These are phyloP conservation scores for Pagetopsis macropterus DNA, from an alignment of 2,797 vertebrate genomes.

Conservation along the genomic window DNA sequence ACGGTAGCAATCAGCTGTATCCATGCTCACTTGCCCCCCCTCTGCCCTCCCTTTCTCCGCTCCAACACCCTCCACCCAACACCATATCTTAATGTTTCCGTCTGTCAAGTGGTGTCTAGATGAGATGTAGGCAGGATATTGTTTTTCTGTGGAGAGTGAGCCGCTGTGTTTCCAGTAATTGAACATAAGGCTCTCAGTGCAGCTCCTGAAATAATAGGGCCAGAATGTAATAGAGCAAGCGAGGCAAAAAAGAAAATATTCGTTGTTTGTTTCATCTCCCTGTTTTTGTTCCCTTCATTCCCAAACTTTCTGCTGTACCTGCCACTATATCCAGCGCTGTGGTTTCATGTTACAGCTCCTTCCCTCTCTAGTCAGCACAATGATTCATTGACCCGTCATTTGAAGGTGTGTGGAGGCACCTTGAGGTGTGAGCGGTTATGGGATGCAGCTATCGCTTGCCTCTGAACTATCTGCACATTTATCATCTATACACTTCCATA, in stretches of 20 bases:
- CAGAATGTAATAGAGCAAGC: conserved; percentile 71
- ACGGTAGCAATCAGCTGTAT: conserved; percentile 51
- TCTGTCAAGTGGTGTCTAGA: conserved; percentile 73
- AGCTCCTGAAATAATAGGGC: conserved; percentile 75
- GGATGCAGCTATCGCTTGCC: conserved; percentile 5
- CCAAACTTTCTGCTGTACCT: conserved; percentile 32
- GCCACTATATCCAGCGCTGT: conserved; percentile 11
- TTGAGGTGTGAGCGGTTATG: conserved; percentile 20
- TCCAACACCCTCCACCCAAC: conserved; percentile 31
- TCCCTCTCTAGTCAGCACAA: conserved; percentile 26
- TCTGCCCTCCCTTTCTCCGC: conserved; percentile 11
- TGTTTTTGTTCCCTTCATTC: conserved; percentile 31
- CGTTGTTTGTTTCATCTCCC: conserved; percentile 37
- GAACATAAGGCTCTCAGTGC: conserved; percentile 79
- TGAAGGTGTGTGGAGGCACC: conserved; percentile 22
- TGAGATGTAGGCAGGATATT: conserved; percentile 80
- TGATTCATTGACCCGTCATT: conserved; percentile 27
- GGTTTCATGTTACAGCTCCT: conserved; percentile 22
- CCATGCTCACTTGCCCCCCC: conserved; percentile 21
- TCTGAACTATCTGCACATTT: conserved; percentile 1
- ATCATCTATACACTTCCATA: not conserved
- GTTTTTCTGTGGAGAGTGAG: conserved; percentile 66
- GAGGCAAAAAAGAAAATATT: conserved; percentile 68
- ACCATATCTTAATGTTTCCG: conserved; percentile 69
- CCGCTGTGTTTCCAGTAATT: conserved; percentile 83